Evolutionary conservation across 2,113 vertebrate genomes (phyloP).

Genomic region (mouse (Mus musculus)): DNA sequence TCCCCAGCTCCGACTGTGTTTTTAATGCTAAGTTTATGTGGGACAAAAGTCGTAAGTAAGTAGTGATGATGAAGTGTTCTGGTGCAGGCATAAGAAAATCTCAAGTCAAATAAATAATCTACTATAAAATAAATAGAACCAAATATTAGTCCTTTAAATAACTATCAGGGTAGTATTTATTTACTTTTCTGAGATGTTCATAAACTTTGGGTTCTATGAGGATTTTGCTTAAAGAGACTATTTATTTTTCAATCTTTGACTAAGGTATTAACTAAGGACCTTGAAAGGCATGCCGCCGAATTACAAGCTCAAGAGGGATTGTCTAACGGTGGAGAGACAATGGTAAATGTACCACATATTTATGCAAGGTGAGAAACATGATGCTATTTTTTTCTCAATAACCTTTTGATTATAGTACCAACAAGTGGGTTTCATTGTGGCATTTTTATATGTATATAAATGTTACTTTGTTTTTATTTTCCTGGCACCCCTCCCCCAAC

Average conservation of each 20-base stretch:
- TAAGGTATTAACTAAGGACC: constrained; percentile 95
- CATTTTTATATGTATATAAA: neutral
- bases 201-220: constrained; percentile 42
- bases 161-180: neutral
- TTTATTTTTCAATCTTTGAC: constrained; percentile 54
- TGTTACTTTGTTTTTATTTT: neutral
- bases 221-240: constrained; percentile 41
- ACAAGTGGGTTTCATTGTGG: neutral
- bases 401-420: neutral
- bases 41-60: neutral
- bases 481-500: neutral
- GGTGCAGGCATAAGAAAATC: neutral
- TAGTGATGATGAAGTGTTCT: neutral
- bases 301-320: constrained; percentile 93
- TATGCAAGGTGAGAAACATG: constrained; percentile 90
- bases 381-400: neutral
- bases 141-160: constrained; percentile 47
- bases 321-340: constrained; percentile 87
- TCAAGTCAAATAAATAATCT: neutral
- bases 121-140: constrained; percentile 17
- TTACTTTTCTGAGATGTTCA: constrained; percentile 4
- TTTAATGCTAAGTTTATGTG: constrained; percentile 54
- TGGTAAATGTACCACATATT: constrained; percentile 95
- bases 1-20: neutral
- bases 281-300: constrained; percentile 94